A percentile compares a stretch with the other conserved stretches of the same genome.
Conservation (phyloP, 2,113 vertebrate species). For the Galeopterus variegatus region DNA sequence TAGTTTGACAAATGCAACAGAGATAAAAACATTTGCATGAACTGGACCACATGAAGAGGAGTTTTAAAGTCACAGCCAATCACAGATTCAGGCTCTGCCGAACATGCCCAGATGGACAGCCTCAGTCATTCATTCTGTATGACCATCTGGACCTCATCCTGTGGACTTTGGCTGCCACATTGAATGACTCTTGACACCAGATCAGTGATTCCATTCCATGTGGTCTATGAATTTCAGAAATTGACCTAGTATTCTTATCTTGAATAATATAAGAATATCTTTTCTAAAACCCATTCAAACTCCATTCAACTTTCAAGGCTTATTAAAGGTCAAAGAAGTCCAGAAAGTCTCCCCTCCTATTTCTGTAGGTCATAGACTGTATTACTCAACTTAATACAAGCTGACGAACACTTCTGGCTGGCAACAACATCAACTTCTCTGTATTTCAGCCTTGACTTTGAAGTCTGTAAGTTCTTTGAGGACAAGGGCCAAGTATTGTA, state of each 20-base stretch:
- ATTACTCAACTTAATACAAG: background rate
- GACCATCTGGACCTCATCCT: slow-evolving; percentile 2
- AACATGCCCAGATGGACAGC: background rate
- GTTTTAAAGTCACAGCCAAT: slow-evolving; percentile 27
- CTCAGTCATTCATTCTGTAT: background rate
- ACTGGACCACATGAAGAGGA: background rate
- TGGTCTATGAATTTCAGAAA: slow-evolving; percentile 10
- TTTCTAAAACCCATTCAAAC: background rate
- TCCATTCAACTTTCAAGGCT: background rate
- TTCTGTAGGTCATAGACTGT: background rate
- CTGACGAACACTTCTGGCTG: background rate
- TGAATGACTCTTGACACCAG: background rate
- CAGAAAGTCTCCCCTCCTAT: background rate
- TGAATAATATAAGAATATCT: background rate
- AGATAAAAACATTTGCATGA: slow-evolving; percentile 14
- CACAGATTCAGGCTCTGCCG: background rate
- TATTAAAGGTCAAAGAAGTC: background rate
- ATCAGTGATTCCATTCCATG: background rate
- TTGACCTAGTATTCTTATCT: background rate
- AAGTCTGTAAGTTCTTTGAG: background rate
- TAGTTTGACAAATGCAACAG: slow-evolving; percentile 53
- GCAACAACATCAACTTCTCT: background rate
- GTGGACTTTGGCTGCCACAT: background rate
- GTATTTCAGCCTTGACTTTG: background rate
- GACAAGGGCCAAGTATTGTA: background rate